Evolutionary conservation across 2,797 vertebrate genomes (phyloP).

Genomic region (Spea hammondii): DNA sequence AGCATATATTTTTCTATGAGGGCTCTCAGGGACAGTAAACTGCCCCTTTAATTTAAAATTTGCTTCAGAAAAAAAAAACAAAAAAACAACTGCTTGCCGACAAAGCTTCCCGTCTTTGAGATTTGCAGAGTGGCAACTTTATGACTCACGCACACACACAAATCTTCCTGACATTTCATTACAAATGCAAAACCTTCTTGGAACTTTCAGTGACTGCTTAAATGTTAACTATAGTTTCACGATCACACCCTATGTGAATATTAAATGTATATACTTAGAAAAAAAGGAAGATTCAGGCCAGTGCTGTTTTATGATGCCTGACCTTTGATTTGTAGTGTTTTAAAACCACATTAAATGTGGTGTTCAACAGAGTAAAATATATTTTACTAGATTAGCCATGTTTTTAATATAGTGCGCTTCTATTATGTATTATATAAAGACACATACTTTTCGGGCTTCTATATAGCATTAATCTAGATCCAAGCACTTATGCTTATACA

Average conservation of each 20-base stretch:
- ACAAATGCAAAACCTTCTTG: slow-evolving; percentile 44
- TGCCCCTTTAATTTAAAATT: not conserved
- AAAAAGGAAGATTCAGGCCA: not conserved
- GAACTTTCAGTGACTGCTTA: slow-evolving; percentile 29
- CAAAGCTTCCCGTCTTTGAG: slow-evolving; percentile 16
- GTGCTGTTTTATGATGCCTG: not conserved
- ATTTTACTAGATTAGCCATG: not conserved
- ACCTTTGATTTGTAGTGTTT: not conserved
- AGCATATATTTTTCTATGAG: too few species aligned
- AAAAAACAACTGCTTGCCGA: slow-evolving; percentile 29
- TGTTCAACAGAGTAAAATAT: too few species aligned
- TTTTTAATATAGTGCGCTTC: not conserved
- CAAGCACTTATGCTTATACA: too few species aligned
- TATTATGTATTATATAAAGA: not conserved
- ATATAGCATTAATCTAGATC: too few species aligned
- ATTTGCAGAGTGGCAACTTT: slow-evolving; percentile 16
- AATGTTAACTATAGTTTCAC: slow-evolving; percentile 29
- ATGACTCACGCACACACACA: slow-evolving; percentile 37
- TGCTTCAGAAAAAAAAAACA: not conserved
- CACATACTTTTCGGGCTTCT: too few species aligned
- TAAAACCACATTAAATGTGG: not conserved
- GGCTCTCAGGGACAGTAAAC: too few species aligned
- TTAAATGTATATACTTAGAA: slow-evolving; percentile 7
- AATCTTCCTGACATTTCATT: slow-evolving; percentile 50
- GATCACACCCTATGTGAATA: slow-evolving; percentile 30